Evolutionary conservation across 37 sponge, comb jelly and placozoan genomes (phyloP), one percentile per base, ranked within the genome.

Genomic region (Lycopodina hypogea): DNA sequence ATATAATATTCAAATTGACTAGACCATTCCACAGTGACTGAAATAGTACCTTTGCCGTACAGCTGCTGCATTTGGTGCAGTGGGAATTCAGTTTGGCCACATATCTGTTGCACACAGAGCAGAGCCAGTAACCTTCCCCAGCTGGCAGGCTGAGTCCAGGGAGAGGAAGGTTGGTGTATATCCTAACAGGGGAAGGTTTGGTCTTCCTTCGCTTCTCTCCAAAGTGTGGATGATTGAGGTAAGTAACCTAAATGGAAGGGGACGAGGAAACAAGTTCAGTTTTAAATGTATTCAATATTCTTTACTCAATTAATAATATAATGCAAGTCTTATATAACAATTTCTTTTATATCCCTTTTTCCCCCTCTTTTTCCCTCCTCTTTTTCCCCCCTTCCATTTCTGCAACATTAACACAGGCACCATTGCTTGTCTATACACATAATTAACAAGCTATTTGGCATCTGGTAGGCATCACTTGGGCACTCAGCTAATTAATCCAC

Each of bases 21-120:
- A n/a, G n/a, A n/a, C n/a, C n/a, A n/a, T n/a, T n/a, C n/a, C n/a
- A n/a, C n/a, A n/a, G n/a, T n/a, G n/a, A n/a, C n/a, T n/a, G n/a
- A n/a, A n/a, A n/a, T n/a, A n/a, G n/a, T n/a, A 90, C 94, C 82
- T 94, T 94, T 38, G 95, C 87, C 33, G 95, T 72, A 37, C 95
- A 94, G 23, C 62, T 55, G 69, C 85, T 57, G 59, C 95, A 94
- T 23, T 72, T 67, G 38, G 12, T 35, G 40, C 95, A 94, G 65
- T 94, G 95, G 1, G 40, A 18, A 67, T 94, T 94, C 19, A 84
- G 29, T 28, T 34, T 71, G 55, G 82, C 53, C 19, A 88, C 86
- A 68, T 90, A 90, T 40, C 83, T 82, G 23, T 76, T 68, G 57
- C 95, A 94, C 17, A 29, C 39, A 8, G 32, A 37, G 36, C 93